These are phyloP conservation scores for Boloria euphrosyne DNA, from an alignment of 2,888 invertebrate genomes.

Conservation along the genomic window DNA sequence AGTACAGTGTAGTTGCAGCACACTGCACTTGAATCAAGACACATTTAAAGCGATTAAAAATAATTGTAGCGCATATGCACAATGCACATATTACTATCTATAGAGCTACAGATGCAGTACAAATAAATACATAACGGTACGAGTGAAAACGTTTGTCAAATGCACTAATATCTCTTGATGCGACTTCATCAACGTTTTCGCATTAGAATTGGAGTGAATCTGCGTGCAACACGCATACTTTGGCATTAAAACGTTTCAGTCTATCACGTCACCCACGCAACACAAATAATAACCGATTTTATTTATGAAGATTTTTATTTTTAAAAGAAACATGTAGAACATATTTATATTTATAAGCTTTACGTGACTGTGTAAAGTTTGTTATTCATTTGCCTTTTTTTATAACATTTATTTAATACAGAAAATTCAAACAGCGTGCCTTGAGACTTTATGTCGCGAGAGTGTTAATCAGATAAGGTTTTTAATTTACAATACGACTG, in stretches of 20 bases:
- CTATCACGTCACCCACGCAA: slow-evolving; percentile 56
- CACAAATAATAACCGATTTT: slow-evolving; percentile 54
- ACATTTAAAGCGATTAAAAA: slow-evolving; percentile 2
- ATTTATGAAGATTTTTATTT: slow-evolving; percentile 45
- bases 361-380: slow-evolving; percentile 33
- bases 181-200: not conserved
- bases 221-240: slow-evolving; percentile 69
- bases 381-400: slow-evolving; percentile 21
- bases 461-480: slow-evolving; percentile 15
- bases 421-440: slow-evolving; percentile 1
- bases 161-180: slow-evolving; percentile 1
- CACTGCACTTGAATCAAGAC: slow-evolving; percentile 2
- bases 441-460: slow-evolving; percentile 5
- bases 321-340: slow-evolving; percentile 31
- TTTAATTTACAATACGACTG: slow-evolving; percentile 11
- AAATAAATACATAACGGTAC: not conserved
- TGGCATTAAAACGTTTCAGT: slow-evolving; percentile 51
- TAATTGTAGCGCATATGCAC: not conserved
- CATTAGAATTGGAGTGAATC: slow-evolving; percentile 46
- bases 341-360: slow-evolving; percentile 36
- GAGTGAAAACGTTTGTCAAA: slow-evolving; percentile 9
- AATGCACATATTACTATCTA: not conserved
- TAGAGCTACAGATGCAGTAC: not conserved
- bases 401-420: slow-evolving; percentile 20
- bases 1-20: not conserved